These are phyloP conservation scores for Montipora foliosa DNA, from an alignment of 64 coral and sea anemone species.

Conservation along the genomic window DNA sequence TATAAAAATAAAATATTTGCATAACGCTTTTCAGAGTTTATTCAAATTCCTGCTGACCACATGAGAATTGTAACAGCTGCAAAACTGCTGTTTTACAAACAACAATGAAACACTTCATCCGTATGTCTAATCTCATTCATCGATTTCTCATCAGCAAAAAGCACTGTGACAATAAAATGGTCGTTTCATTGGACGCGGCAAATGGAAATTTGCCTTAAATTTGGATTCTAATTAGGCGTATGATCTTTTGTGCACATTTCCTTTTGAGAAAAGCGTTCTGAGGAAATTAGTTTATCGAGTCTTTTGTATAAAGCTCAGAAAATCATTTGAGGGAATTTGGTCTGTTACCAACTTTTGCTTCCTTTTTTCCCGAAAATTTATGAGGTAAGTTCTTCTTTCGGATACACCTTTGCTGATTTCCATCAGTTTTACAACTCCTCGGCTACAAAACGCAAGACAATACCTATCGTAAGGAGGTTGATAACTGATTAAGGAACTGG, in stretches of 20 bases:
- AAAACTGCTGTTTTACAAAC: constrained; percentile 31
- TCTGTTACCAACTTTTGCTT: neutral
- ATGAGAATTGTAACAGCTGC: constrained; percentile 50
- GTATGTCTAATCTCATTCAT: constrained; percentile 34
- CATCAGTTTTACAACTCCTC: neutral
- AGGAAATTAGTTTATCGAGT: constrained; percentile 30
- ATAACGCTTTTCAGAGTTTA: constrained; percentile 14
- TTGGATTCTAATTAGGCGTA: constrained; percentile 38
- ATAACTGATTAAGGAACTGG: too few relatives aligned
- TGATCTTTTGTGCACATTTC: constrained; percentile 38
- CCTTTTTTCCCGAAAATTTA: neutral
- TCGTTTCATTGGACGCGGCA: constrained; percentile 2
- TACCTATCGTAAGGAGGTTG: neutral
- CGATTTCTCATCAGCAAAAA: neutral
- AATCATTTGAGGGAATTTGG: neutral
- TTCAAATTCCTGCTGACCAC: constrained; percentile 34
- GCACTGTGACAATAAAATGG: constrained; percentile 34
- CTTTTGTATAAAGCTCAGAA: neutral
- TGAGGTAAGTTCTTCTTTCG: neutral
- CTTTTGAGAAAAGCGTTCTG: constrained; percentile 23
- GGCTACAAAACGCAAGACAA: neutral
- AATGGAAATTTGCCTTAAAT: constrained; percentile 43
- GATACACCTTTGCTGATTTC: neutral
- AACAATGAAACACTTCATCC: constrained; percentile 52
- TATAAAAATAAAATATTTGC: constrained; percentile 24